Conservation (phyloP, 2,113 vertebrate species). For the Salvelinus alpinus region DNA sequence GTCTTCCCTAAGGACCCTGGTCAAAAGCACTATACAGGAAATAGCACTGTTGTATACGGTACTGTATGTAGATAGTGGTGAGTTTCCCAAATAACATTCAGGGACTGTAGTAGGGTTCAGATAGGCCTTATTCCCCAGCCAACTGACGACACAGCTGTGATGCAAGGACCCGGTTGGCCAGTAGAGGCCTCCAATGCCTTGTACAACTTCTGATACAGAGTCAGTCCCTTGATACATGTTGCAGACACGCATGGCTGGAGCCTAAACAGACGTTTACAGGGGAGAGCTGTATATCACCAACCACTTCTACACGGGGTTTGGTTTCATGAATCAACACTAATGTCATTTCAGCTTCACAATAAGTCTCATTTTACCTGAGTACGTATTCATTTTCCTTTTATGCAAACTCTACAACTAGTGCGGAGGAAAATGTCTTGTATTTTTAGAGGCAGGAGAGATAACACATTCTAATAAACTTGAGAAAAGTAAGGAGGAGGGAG, state of each 20-base stretch:
- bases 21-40: too few relatives aligned
- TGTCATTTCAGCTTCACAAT: not conserved
- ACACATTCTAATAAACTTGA: not conserved
- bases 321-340: not conserved
- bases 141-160: too few relatives aligned
- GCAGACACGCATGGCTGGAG: not conserved
- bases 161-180: conserved; percentile 62
- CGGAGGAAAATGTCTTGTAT: not conserved
- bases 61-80: too few relatives aligned
- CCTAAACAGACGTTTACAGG: conserved; percentile 35
- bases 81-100: too few relatives aligned
- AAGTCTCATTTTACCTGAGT: not conserved
- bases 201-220: conserved; percentile 47
- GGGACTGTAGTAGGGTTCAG: too few relatives aligned
- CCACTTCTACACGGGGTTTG: not conserved
- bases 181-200: conserved; percentile 98
- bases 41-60: too few relatives aligned
- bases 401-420: too few relatives aligned
- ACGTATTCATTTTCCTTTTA: not conserved
- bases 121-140: too few relatives aligned
- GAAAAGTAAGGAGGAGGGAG: not conserved
- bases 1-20: too few relatives aligned
- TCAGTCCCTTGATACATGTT: conserved; percentile 34
- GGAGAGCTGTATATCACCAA: conserved; percentile 6
- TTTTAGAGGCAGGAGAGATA: not conserved